Evolutionary conservation across 2,888 invertebrate species (phyloP).

Genomic region (Megamerina dolium): DNA sequence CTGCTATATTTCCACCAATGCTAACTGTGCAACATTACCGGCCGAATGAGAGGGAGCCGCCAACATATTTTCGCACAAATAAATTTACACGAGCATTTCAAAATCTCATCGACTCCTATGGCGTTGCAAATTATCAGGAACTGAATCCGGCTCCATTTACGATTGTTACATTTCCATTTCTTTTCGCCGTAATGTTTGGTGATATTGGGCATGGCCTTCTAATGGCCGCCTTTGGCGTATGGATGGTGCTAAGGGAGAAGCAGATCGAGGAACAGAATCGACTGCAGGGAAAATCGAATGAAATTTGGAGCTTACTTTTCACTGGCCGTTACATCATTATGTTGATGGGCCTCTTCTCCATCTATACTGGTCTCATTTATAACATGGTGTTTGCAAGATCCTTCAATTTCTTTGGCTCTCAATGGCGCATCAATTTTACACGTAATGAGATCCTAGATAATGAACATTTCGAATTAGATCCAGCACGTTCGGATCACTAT

Average conservation of each 20-base stretch:
- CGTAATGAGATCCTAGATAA: slow-evolving; percentile 49
- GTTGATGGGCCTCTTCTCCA: slow-evolving; percentile 93
- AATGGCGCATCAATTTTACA: slow-evolving; percentile 65
- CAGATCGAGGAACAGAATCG: slow-evolving; percentile 54
- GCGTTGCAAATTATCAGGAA: slow-evolving; percentile 87
- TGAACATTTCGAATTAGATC: slow-evolving; percentile 56
- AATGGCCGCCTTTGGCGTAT: slow-evolving; percentile 70
- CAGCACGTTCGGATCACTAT: slow-evolving; percentile 47
- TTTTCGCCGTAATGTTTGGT: slow-evolving; percentile 95
- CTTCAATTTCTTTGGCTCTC: slow-evolving; percentile 83
- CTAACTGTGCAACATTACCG: slow-evolving; percentile 58
- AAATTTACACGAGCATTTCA: slow-evolving; percentile 83
- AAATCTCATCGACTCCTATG: slow-evolving; percentile 81
- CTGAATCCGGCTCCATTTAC: slow-evolving; percentile 85
- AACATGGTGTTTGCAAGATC: slow-evolving; percentile 94
- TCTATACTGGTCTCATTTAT: slow-evolving; percentile 95
- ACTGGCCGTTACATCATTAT: slow-evolving; percentile 94
- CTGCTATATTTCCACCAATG: slow-evolving; percentile 64
- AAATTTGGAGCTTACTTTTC: slow-evolving; percentile 95
- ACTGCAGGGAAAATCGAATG: slow-evolving; percentile 55
- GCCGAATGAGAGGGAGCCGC: slow-evolving; percentile 57
- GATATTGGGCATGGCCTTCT: slow-evolving; percentile 87
- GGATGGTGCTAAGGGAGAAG: slow-evolving; percentile 76
- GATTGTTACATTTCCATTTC: slow-evolving; percentile 88
- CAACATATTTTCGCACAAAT: slow-evolving; percentile 86